Conservation (phyloP, 2,797 vertebrate species). For the Chloroceryle amazona region DNA sequence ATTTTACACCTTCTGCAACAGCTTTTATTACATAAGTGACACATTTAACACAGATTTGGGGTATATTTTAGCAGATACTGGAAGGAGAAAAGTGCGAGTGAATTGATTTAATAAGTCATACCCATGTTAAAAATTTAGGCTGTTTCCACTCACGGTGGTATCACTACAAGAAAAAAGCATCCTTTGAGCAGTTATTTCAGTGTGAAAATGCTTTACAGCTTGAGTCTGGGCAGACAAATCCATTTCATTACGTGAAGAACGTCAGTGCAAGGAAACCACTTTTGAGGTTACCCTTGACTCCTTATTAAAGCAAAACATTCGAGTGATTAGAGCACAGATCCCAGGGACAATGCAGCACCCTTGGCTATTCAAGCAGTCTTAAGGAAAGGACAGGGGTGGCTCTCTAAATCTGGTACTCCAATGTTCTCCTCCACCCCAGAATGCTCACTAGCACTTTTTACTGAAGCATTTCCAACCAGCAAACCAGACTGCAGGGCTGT, state of each 20-base stretch:
- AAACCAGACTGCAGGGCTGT: neutral
- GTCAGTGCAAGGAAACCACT: neutral
- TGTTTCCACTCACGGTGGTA: neutral
- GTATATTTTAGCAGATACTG: neutral
- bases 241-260: neutral
- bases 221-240: neutral
- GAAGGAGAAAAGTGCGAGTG: neutral
- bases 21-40: neutral
- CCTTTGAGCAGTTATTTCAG: neutral
- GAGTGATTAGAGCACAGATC: neutral
- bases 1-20: neutral
- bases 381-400: neutral
- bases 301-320: neutral
- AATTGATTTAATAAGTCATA: neutral
- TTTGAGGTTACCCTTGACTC: neutral
- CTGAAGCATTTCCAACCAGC: neutral
- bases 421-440: neutral
- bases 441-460: neutral
- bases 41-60: neutral
- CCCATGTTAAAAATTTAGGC: neutral
- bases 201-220: neutral
- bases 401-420: neutral
- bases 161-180: neutral
- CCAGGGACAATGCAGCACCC: fast-evolving
- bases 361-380: neutral